Conservation (phyloP, 1,140 invertebrate species). For the Leguminivora glycinivorella region DNA sequence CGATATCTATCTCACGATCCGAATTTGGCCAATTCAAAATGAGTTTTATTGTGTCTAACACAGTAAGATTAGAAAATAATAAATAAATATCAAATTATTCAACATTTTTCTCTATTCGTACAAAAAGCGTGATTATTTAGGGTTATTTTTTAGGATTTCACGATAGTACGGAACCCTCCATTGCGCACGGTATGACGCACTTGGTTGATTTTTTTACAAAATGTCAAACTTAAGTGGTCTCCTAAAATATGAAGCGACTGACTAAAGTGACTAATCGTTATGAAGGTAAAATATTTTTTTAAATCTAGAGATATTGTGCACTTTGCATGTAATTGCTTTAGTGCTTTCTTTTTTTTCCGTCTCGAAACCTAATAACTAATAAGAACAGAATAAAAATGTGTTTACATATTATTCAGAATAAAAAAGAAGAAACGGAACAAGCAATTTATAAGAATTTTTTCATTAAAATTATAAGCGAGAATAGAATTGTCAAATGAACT, state of each 20-base stretch:
- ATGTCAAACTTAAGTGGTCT: constrained; percentile 6
- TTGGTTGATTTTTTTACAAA: background rate
- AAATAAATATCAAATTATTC: background rate
- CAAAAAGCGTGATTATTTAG: background rate
- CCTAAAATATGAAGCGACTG: background rate
- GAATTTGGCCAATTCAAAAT: too few relatives aligned
- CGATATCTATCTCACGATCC: too few relatives aligned
- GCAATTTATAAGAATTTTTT: too few relatives aligned
- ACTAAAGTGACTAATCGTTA: background rate
- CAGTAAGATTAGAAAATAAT: background rate
- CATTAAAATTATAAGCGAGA: too few relatives aligned
- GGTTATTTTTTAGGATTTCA: background rate
- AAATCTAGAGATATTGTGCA: background rate
- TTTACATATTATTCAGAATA: too few relatives aligned
- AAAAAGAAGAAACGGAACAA: too few relatives aligned
- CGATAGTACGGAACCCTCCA: background rate
- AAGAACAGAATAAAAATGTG: too few relatives aligned
- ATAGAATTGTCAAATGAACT: too few relatives aligned
- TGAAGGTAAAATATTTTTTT: background rate
- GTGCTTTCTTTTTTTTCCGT: background rate
- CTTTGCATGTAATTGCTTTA: background rate
- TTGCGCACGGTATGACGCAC: background rate
- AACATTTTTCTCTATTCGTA: background rate
- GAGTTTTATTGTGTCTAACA: too few relatives aligned
- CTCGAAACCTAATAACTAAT: too few relatives aligned